These are phyloP conservation scores for Callyntrura guangdongensis DNA, from an alignment of 2,888 invertebrate genomes.

Conservation along the genomic window DNA sequence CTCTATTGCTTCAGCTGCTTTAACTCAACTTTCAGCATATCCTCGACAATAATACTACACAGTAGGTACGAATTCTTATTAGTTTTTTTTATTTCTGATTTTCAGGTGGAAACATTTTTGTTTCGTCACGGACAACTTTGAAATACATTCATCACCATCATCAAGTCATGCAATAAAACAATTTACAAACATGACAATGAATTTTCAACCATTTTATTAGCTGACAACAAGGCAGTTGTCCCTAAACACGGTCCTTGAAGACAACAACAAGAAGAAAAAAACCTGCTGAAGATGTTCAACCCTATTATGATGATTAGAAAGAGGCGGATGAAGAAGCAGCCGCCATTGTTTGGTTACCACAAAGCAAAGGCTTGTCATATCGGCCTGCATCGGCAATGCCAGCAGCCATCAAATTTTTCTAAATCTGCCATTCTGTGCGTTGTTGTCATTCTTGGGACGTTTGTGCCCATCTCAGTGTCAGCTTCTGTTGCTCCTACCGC, in stretches of 20 bases:
- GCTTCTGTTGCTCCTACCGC: slow-evolving; percentile 59
- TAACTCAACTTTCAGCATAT: background rate
- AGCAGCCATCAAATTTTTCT: slow-evolving; percentile 4
- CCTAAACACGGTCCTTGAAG: slow-evolving; percentile 56
- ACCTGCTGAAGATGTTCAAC: slow-evolving; percentile 58
- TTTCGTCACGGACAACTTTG: slow-evolving; percentile 22
- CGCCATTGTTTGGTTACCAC: slow-evolving; percentile 37
- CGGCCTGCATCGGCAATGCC: slow-evolving; percentile 11
- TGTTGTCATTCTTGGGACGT: slow-evolving; percentile 54
- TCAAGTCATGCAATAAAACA: background rate
- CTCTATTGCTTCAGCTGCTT: background rate
- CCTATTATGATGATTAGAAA: slow-evolving; percentile 42
- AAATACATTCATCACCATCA: slow-evolving; percentile 9
- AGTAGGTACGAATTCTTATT: background rate
- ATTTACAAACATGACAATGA: slow-evolving; percentile 45
- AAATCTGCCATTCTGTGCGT: slow-evolving; percentile 24
- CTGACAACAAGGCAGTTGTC: slow-evolving; percentile 58
- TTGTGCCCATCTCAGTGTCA: slow-evolving; percentile 59
- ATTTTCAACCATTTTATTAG: slow-evolving; percentile 3
- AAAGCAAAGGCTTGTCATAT: slow-evolving; percentile 50
- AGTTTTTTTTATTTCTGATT: background rate
- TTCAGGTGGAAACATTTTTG: slow-evolving; percentile 43
- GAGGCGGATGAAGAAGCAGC: slow-evolving; percentile 64
- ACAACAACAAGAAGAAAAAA: background rate
- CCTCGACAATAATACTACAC: background rate